Percentiles rank a stretch among this genome's conserved stretches.
phyloP scores from a whole-genome alignment of 2,888 invertebrate genomes.

The Hipparchia semele region DNA sequence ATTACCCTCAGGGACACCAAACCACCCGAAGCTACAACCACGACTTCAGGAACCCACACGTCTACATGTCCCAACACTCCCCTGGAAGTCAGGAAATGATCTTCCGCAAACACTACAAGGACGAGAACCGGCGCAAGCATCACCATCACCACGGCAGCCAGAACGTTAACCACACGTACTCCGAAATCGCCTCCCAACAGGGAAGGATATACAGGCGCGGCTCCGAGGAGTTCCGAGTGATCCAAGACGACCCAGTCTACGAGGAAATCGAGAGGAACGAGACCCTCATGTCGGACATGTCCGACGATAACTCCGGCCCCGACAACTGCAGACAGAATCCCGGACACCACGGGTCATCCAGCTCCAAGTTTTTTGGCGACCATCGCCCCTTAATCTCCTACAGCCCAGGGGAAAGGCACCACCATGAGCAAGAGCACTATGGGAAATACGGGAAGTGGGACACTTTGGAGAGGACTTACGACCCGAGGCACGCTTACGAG shows the following conservation, averaged over 20 bases:
- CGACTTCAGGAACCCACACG: constrained; percentile 76
- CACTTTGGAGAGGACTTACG: constrained; percentile 76
- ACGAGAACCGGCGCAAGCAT: constrained; percentile 72
- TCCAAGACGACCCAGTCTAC: constrained; percentile 90
- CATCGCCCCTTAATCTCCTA: constrained; percentile 91
- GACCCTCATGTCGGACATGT: constrained; percentile 89
- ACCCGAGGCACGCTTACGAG: constrained; percentile 73
- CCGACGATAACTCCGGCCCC: constrained; percentile 85
- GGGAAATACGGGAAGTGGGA: constrained; percentile 81
- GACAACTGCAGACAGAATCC: constrained; percentile 88
- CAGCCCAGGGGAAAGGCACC: constrained; percentile 86
- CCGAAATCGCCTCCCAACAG: constrained; percentile 85
- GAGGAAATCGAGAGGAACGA: constrained; percentile 91
- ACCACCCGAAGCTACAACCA: constrained; percentile 77
- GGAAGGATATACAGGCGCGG: constrained; percentile 78
- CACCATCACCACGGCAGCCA: constrained; percentile 82
- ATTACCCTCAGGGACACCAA: constrained; percentile 71
- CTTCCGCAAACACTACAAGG: constrained; percentile 75
- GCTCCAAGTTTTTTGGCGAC: constrained; percentile 90
- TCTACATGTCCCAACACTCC: constrained; percentile 76
- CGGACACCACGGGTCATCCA: constrained; percentile 78
- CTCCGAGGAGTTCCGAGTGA: constrained; percentile 81
- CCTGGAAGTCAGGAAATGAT: constrained; percentile 78
- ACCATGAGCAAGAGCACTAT: constrained; percentile 75
- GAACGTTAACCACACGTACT: constrained; percentile 89